Percentiles rank a stretch among this genome's conserved stretches.
Evolutionary conservation across 2,888 invertebrate genomes (phyloP).

Genomic region (Empis livida): DNA sequence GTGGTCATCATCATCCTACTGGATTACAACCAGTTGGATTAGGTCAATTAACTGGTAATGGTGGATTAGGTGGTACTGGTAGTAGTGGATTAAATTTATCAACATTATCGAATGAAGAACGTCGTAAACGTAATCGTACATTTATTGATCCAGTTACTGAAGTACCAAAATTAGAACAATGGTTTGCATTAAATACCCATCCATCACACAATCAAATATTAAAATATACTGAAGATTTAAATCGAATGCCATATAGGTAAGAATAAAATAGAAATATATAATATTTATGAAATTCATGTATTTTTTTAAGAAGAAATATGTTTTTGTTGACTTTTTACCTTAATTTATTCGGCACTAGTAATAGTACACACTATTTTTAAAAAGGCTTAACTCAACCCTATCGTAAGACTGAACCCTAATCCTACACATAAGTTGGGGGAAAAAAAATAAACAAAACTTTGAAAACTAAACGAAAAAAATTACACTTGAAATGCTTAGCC

Average conservation of each 20-base stretch:
- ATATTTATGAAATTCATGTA: no score
- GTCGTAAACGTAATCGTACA: slow-evolving; percentile 89
- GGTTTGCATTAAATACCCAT: slow-evolving; percentile 97
- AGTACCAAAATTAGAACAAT: slow-evolving; percentile 84
- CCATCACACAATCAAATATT: slow-evolving; percentile 96
- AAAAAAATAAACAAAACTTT: no score
- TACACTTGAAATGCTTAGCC: no score
- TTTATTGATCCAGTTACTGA: slow-evolving; percentile 99
- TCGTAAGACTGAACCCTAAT: no score
- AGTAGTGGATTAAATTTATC: slow-evolving; percentile 47
- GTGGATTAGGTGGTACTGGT: neutral
- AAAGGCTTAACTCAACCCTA: no score
- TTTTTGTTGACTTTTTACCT: no score
- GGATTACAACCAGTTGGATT: neutral
- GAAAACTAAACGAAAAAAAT: no score
- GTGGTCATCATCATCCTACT: neutral
- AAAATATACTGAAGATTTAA: slow-evolving; percentile 94
- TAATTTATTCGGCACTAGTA: no score
- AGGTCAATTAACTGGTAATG: neutral
- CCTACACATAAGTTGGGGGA: no score
- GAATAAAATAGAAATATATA: slow-evolving; percentile 9
- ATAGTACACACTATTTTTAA: no score
- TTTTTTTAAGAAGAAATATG: no score
- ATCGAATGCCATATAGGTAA: slow-evolving; percentile 78
- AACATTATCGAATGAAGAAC: slow-evolving; percentile 63